These are phyloP conservation scores for Psittacula derbiana DNA, from an alignment of 2,797 vertebrate genomes.

Conservation along the genomic window DNA sequence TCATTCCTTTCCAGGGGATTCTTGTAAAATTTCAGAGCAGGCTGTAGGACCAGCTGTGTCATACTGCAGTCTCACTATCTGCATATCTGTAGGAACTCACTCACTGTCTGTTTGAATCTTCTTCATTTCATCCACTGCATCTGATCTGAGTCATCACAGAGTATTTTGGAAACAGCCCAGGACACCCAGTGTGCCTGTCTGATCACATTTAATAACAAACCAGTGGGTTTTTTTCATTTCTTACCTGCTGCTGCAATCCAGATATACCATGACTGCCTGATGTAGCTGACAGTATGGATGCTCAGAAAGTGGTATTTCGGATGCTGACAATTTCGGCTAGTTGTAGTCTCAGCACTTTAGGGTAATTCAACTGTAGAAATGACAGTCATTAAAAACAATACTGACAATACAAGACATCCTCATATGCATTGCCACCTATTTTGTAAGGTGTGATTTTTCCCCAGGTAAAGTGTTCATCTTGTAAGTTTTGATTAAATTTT, in stretches of 20 bases:
- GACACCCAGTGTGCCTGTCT: background rate
- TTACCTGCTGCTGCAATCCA: slow-evolving; percentile 13
- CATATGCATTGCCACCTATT: background rate
- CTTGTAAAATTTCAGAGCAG: background rate
- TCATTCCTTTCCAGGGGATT: background rate
- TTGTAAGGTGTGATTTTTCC: background rate
- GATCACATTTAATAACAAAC: slow-evolving; percentile 26
- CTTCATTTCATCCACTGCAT: slow-evolving; percentile 8
- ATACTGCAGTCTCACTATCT: background rate
- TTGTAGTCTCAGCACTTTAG: background rate
- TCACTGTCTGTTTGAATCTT: slow-evolving; percentile 32
- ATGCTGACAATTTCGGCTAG: background rate
- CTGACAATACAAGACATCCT: background rate
- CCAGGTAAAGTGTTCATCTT: background rate
- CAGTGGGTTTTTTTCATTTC: background rate
- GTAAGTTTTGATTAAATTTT: background rate
- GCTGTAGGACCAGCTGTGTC: slow-evolving; percentile 7
- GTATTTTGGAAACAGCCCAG: background rate
- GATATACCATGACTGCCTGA: background rate
- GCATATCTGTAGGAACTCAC: background rate
- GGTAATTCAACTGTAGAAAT: background rate
- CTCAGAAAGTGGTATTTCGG: background rate
- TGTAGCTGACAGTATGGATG: background rate
- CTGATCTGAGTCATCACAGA: slow-evolving; percentile 17
- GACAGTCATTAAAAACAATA: background rate